A percentile compares a stretch with the other conserved stretches of the same genome.
phyloP scores from a whole-genome alignment of 2,113 vertebrate species.

The Galemys pyrenaicus region DNA sequence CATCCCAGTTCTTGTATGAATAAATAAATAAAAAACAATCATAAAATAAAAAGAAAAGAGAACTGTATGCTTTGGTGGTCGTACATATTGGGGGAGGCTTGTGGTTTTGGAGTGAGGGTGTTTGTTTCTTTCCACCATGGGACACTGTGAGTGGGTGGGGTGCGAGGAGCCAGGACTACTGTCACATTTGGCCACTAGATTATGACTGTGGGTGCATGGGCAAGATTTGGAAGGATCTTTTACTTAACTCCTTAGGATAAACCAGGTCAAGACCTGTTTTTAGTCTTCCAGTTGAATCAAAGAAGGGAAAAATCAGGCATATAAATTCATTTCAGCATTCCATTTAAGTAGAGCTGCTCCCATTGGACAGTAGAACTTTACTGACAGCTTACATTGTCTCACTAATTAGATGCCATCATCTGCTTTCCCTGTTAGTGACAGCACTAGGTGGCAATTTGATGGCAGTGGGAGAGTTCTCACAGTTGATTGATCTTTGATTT shows the following conservation, averaged over 20 bases:
- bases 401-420: slow-evolving; percentile 11
- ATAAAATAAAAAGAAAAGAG: too few species aligned
- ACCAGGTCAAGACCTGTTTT: not conserved
- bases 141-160: not conserved
- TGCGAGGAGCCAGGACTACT: not conserved
- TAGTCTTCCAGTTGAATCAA: not conserved
- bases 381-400: not conserved
- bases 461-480: not conserved
- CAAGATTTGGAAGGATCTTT: too few species aligned
- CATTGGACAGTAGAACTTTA: not conserved
- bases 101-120: too few species aligned
- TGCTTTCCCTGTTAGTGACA: not conserved
- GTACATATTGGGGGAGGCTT: not conserved
- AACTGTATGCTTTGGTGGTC: not conserved
- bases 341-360: not conserved
- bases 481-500: not conserved
- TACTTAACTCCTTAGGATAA: not conserved
- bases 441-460: not conserved
- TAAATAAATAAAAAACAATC: too few species aligned
- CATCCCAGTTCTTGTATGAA: too few species aligned
- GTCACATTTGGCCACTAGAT: not conserved
- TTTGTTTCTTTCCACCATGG: not conserved
- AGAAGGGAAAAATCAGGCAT: not conserved
- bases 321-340: not conserved
- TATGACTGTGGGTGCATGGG: not conserved